Evolutionary conservation across 2,888 invertebrate genomes (phyloP).

Genomic region (Marronus borbonicus): DNA sequence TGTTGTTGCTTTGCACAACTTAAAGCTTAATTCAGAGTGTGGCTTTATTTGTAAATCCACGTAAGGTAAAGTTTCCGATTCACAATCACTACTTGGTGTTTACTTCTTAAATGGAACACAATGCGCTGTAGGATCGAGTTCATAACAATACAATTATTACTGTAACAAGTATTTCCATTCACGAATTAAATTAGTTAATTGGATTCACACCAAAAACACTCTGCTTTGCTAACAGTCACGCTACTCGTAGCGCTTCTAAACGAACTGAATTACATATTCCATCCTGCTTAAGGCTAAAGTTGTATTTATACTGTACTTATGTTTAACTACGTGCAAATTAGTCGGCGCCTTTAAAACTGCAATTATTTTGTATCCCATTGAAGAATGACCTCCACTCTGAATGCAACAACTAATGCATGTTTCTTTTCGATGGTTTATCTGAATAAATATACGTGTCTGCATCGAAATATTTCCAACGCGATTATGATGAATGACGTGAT

Average conservation of each 20-base stretch:
- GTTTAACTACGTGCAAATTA: neutral
- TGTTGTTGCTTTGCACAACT: too few species aligned
- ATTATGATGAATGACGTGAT: neutral
- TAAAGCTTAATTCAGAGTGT: too few species aligned
- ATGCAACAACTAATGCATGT: too few species aligned
- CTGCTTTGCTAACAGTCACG: neutral
- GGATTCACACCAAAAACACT: neutral
- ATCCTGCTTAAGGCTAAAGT: too few species aligned
- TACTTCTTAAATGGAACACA: slow-evolving; percentile 11
- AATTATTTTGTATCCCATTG: neutral
- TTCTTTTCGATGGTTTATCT: too few species aligned
- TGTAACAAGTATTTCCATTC: neutral
- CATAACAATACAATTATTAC: slow-evolving; percentile 16
- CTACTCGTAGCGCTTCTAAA: too few species aligned
- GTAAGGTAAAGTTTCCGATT: too few species aligned
- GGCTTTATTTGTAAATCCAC: too few species aligned
- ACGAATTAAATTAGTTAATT: slow-evolving; percentile 20
- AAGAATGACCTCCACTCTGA: too few species aligned
- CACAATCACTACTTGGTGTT: too few species aligned
- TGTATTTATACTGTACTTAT: too few species aligned
- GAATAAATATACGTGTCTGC: neutral
- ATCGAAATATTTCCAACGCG: slow-evolving; percentile 3
- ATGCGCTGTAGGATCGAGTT: slow-evolving; percentile 1
- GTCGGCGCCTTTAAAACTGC: slow-evolving; percentile 1
- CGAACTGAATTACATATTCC: too few species aligned